A percentile compares a stretch with the other conserved stretches of the same genome.
Evolutionary conservation across 2,113 vertebrate species (phyloP).

Genomic region (Erinaceus europaeus): DNA sequence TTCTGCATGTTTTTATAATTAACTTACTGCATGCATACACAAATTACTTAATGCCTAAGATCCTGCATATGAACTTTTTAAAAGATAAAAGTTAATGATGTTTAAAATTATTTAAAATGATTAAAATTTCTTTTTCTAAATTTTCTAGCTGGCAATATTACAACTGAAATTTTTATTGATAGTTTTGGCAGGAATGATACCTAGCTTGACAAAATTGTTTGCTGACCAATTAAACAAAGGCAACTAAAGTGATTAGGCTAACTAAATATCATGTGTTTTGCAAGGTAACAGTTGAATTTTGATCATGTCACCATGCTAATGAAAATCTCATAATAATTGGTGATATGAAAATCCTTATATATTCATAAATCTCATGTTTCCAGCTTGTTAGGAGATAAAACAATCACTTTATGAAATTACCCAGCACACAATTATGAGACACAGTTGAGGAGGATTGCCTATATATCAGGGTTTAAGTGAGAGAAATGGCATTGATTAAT

Average conservation of each 20-base stretch:
- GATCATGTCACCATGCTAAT: not conserved
- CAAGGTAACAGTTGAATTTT: not conserved
- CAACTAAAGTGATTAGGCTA: not conserved
- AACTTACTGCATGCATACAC: accelerated
- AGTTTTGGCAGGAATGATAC: not conserved
- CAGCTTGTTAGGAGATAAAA: not conserved
- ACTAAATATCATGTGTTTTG: not conserved
- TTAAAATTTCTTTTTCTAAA: not conserved
- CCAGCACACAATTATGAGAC: accelerated
- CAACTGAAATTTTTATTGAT: not conserved
- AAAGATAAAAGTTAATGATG: too few species aligned
- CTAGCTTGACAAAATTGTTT: not conserved
- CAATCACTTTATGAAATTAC: not conserved
- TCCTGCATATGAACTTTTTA: too few species aligned
- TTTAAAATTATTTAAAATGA: too few species aligned
- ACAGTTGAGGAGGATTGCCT: not conserved
- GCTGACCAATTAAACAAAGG: not conserved
- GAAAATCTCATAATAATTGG: not conserved
- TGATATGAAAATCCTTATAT: not conserved
- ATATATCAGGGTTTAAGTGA: not conserved
- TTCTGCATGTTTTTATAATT: not conserved
- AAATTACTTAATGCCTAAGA: not conserved
- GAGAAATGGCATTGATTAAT: not conserved
- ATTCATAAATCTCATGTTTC: not conserved
- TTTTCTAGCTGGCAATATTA: not conserved